phyloP scores from a whole-genome alignment of 2,113 vertebrate species.

The Oreochromis tanganicae region DNA sequence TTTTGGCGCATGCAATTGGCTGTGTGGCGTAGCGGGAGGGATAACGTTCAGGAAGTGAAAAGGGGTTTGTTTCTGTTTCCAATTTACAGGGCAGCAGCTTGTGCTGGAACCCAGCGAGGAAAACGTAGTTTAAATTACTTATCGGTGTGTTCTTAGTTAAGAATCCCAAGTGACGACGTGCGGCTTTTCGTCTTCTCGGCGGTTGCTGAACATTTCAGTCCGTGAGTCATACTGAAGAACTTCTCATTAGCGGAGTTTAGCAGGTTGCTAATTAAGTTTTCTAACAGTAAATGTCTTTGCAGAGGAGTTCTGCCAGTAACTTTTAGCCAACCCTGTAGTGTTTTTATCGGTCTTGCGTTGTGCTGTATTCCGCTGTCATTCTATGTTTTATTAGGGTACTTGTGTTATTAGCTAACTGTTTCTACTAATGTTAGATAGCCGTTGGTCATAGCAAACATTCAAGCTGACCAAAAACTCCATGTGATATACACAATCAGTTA shows the following conservation, averaged over 20 bases:
- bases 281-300: background rate
- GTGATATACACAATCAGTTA: background rate
- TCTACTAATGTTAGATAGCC: background rate
- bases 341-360: background rate
- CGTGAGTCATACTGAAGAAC: background rate
- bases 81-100: fast-evolving
- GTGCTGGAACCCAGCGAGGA: background rate
- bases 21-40: background rate
- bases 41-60: slow-evolving; percentile 24
- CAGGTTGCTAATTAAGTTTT: background rate
- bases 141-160: background rate
- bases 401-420: background rate
- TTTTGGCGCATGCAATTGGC: slow-evolving; percentile 16
- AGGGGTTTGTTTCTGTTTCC: background rate
- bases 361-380: background rate
- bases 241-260: background rate
- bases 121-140: background rate
- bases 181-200: background rate
- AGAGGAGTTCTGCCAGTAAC: background rate
- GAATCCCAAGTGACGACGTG: background rate
- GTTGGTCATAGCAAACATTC: background rate
- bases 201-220: background rate
- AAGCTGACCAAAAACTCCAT: background rate
- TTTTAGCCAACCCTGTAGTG: background rate
- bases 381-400: background rate